These are phyloP conservation scores for Steatornis caripensis DNA, from an alignment of 2,113 vertebrate species.

Conservation along the genomic window DNA sequence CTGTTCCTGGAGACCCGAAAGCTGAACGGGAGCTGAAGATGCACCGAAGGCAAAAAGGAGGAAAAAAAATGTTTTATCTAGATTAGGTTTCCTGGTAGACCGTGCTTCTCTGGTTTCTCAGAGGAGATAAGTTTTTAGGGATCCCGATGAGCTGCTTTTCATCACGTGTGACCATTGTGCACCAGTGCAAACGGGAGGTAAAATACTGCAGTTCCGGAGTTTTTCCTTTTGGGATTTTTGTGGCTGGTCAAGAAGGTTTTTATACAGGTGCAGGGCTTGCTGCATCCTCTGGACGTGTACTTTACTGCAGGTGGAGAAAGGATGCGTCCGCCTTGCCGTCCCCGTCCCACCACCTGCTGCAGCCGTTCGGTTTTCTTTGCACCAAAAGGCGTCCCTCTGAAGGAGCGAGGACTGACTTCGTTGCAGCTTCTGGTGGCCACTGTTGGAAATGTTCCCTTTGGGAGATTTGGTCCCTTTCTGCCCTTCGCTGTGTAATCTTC, in stretches of 20 bases:
- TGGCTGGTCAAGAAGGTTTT: neutral
- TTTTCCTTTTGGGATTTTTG: neutral
- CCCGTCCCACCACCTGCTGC: rapidly evolving
- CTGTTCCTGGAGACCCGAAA: neutral
- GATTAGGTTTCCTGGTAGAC: neutral
- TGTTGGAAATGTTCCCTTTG: neutral
- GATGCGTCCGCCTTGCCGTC: neutral
- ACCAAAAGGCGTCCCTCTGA: neutral
- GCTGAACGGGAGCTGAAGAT: neutral
- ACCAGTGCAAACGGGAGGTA: neutral
- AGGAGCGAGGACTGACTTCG: neutral
- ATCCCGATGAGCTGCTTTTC: neutral
- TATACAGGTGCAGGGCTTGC: neutral
- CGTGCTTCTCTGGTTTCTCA: neutral
- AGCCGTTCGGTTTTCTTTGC: neutral
- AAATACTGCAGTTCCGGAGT: neutral
- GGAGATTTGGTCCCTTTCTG: neutral
- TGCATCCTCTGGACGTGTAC: neutral
- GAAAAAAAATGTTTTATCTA: neutral
- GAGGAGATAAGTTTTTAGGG: neutral
- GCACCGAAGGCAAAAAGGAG: neutral
- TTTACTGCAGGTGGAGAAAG: neutral
- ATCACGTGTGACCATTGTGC: neutral
- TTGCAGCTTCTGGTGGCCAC: neutral
- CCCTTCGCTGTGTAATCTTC: neutral